Conservation (phyloP, 2,113 vertebrate species). For the Galemys pyrenaicus region DNA sequence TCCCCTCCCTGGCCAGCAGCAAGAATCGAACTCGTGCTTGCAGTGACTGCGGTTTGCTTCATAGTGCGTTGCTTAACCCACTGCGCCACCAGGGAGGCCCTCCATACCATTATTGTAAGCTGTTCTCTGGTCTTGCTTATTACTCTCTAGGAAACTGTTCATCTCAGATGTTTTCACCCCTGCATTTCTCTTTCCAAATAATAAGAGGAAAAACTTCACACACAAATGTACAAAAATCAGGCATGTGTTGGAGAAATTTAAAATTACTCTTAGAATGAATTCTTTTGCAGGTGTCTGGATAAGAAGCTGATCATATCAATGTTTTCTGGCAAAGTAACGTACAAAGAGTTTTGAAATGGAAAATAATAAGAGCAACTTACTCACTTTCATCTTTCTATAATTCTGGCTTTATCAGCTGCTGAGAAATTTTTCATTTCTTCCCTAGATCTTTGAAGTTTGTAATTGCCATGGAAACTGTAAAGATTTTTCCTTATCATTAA, state of each 20-base stretch:
- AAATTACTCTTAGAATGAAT: background rate
- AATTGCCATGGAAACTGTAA: slow-evolving; percentile 35
- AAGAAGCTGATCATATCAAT: slow-evolving; percentile 4
- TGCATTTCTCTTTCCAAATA: background rate
- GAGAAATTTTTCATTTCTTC: slow-evolving; percentile 14
- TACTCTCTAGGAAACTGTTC: background rate
- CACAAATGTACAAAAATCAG: background rate
- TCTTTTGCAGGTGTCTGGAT: background rate
- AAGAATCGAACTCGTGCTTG: too few species aligned
- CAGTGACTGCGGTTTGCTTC: too few species aligned
- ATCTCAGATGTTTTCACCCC: background rate
- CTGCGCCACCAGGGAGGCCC: too few species aligned
- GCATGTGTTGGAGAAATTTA: background rate
- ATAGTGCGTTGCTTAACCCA: too few species aligned
- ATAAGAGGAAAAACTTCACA: background rate
- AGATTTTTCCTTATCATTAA: background rate
- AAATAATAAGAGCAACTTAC: slow-evolving; percentile 7
- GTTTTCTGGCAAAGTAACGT: background rate
- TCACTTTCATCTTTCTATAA: slow-evolving; percentile 43
- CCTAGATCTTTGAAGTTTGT: slow-evolving; percentile 40
- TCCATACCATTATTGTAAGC: background rate
- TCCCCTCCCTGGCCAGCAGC: too few species aligned
- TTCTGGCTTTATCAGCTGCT: slow-evolving; percentile 18
- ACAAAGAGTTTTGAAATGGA: background rate
- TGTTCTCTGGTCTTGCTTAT: background rate